These are phyloP conservation scores for Cydia fagiglandana DNA, from an alignment of 1,140 invertebrate species.

Conservation along the genomic window DNA sequence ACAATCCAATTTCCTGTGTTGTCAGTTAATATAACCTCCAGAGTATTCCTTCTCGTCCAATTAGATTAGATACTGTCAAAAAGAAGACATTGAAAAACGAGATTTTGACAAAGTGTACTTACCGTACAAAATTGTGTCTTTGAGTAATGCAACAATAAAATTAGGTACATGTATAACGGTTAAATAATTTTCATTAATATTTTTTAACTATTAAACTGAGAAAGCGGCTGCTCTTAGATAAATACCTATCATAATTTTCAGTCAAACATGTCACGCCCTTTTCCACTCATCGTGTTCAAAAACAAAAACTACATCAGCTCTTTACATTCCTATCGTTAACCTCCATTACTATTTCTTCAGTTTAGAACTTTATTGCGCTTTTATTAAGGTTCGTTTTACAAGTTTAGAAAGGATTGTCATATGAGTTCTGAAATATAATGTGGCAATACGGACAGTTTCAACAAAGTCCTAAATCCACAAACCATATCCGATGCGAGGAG, in stretches of 20 bases:
- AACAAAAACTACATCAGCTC: background rate
- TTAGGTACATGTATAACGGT: too few species aligned
- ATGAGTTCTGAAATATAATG: background rate
- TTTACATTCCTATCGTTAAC: background rate
- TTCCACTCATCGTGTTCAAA: background rate
- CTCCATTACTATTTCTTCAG: background rate
- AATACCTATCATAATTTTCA: background rate
- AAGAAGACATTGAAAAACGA: too few species aligned
- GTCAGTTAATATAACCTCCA: too few species aligned
- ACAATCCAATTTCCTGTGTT: too few species aligned
- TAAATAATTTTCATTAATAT: too few species aligned
- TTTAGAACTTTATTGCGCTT: background rate
- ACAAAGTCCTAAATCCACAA: conserved; percentile 23
- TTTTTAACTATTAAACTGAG: too few species aligned
- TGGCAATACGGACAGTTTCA: conserved; percentile 8
- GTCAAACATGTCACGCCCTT: conserved; percentile 11
- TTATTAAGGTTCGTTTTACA: background rate
- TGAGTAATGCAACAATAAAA: too few species aligned
- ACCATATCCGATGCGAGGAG: background rate
- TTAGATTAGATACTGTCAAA: too few species aligned
- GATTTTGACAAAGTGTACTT: too few species aligned
- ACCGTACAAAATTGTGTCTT: too few species aligned
- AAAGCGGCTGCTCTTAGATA: background rate
- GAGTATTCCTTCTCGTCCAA: too few species aligned
- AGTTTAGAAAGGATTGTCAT: background rate